Conservation (phyloP, 2,888 invertebrate genomes). For the Lasioglossum morio region DNA sequence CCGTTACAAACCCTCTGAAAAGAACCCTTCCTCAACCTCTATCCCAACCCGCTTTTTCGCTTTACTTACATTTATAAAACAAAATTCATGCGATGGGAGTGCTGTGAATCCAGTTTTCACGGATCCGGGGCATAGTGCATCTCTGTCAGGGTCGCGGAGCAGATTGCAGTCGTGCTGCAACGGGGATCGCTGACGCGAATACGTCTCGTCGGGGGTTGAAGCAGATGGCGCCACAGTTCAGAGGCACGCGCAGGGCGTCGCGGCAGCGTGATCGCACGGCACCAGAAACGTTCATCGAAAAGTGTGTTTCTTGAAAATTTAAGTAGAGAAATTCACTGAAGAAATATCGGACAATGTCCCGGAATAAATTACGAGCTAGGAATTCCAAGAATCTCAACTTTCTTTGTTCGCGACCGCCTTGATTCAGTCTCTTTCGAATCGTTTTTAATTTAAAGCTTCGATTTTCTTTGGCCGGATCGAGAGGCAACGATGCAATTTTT, state of each 20-base stretch:
- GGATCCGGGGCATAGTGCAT: not conserved
- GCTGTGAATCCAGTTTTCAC: not conserved
- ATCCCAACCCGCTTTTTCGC: not conserved
- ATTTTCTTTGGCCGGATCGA: not conserved
- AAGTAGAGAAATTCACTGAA: not conserved
- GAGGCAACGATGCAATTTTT: constrained; percentile 22
- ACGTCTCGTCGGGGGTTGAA: constrained; percentile 14
- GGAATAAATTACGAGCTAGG: not conserved
- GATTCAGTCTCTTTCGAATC: not conserved
- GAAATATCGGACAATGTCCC: not conserved
- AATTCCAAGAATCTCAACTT: not conserved
- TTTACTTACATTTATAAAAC: not conserved
- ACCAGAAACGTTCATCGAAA: not conserved
- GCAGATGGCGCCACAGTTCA: constrained; percentile 13
- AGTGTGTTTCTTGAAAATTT: not conserved
- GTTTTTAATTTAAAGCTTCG: not conserved
- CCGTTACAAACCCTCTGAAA: not conserved
- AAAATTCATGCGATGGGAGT: not conserved
- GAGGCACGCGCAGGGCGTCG: not conserved
- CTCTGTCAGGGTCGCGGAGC: not conserved
- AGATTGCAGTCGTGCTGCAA: not conserved
- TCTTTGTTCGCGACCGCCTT: not conserved
- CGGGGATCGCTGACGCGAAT: not conserved
- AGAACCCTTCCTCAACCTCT: not conserved
- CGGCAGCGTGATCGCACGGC: not conserved